Conservation (phyloP, 2,113 vertebrate genomes). For the Scomber colias region DNA sequence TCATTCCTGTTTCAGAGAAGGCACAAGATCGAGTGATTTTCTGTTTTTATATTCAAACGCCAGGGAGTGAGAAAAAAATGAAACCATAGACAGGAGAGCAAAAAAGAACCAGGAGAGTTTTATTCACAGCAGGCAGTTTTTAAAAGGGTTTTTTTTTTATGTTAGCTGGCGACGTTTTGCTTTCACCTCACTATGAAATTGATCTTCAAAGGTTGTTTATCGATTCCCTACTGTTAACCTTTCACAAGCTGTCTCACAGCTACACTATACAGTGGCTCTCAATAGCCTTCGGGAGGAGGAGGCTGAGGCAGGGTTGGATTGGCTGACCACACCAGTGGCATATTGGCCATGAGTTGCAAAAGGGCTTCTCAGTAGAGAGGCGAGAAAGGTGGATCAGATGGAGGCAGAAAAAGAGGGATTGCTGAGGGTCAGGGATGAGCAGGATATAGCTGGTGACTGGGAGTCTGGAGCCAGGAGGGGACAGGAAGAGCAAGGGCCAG, state of each 20-base stretch:
- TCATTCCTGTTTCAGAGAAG: constrained; percentile 57
- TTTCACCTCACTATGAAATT: constrained; percentile 59
- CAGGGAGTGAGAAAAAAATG: constrained; percentile 39
- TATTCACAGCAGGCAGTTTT: constrained; percentile 55
- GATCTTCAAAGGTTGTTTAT: constrained; percentile 72
- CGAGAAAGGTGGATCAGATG: constrained; percentile 24
- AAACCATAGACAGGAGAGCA: constrained; percentile 41
- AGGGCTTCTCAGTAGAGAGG: constrained; percentile 26
- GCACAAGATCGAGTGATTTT: constrained; percentile 45
- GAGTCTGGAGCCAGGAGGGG: constrained; percentile 76
- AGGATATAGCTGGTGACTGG: constrained; percentile 68
- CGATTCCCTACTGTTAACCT: constrained; percentile 68
- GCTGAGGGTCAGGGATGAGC: constrained; percentile 69
- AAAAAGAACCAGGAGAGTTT: constrained; percentile 44
- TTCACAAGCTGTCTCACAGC: constrained; percentile 63
- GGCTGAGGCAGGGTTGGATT: constrained; percentile 24
- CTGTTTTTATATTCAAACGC: constrained; percentile 50
- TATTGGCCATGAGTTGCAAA: constrained; percentile 43
- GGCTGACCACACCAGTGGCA: constrained; percentile 39
- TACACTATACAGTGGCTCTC: constrained; percentile 31
- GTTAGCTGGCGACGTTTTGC: constrained; percentile 44
- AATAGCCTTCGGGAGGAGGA: constrained; percentile 23
- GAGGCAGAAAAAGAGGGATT: constrained; percentile 58
- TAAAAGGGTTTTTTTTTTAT: constrained; percentile 44
- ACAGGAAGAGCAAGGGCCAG: constrained; percentile 70